These are phyloP conservation scores for Sciurus niger DNA, from an alignment of 2,113 vertebrate genomes.

Conservation along the genomic window DNA sequence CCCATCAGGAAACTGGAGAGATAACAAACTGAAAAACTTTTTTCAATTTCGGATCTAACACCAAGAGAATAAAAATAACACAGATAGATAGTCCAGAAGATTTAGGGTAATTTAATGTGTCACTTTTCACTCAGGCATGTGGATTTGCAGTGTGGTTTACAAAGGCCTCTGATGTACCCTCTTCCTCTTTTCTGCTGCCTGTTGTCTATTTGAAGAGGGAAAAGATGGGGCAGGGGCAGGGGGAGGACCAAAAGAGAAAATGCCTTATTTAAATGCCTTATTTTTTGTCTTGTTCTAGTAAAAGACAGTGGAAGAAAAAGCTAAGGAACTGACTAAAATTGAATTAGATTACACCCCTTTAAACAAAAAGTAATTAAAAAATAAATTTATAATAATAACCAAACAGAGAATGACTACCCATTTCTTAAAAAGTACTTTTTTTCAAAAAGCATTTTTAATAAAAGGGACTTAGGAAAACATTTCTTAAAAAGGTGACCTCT, in stretches of 20 bases:
- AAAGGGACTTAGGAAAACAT: constrained; percentile 1
- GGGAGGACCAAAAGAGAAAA: background rate
- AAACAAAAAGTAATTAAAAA: background rate
- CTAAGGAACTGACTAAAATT: background rate
- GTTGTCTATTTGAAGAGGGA: background rate
- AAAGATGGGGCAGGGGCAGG: too few relatives aligned
- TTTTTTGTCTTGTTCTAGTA: background rate
- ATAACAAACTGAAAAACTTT: background rate
- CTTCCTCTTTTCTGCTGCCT: background rate
- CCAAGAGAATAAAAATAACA: background rate
- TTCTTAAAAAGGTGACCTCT: background rate
- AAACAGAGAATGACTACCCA: background rate
- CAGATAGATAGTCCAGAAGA: background rate
- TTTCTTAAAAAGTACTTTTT: background rate
- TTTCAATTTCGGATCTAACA: background rate
- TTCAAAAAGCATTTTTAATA: constrained; percentile 24
- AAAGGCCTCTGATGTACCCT: background rate
- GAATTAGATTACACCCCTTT: background rate
- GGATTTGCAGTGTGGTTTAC: background rate
- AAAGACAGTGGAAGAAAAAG: background rate
- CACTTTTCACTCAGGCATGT: background rate
- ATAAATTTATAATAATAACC: background rate
- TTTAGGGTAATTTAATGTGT: background rate
- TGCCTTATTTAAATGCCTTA: background rate
- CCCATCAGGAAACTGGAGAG: background rate